Conservation (phyloP, 2,797 vertebrate genomes). For the Parotocinclus haroldoi region DNA sequence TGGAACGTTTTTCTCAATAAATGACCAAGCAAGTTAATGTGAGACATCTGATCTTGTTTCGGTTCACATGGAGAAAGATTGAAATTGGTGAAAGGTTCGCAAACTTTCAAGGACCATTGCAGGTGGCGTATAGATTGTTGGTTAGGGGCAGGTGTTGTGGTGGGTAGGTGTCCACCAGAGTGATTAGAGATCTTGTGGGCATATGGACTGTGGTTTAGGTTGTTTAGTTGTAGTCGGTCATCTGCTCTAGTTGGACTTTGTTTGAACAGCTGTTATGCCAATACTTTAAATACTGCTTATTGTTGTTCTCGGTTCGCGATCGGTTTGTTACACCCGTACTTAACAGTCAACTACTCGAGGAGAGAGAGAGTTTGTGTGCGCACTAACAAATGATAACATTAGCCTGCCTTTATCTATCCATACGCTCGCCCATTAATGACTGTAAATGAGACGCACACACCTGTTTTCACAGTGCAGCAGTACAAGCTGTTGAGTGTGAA, state of each 20-base stretch:
- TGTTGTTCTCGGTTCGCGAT: background rate
- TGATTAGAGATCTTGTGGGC: background rate
- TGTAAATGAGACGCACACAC: slow-evolving; percentile 59
- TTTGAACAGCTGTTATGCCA: slow-evolving; percentile 1
- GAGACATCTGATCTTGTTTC: too few species aligned
- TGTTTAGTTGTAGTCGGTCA: slow-evolving; percentile 48
- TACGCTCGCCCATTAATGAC: slow-evolving; percentile 51
- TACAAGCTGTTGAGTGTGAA: slow-evolving; percentile 64
- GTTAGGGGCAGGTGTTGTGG: too few species aligned
- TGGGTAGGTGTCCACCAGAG: too few species aligned
- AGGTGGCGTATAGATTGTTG: too few species aligned
- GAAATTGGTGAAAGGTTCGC: too few species aligned
- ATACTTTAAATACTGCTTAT: background rate
- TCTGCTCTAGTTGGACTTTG: too few species aligned
- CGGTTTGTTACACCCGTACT: background rate
- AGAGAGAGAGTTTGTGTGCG: background rate
- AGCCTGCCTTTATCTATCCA: slow-evolving; percentile 44
- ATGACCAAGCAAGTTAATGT: too few species aligned
- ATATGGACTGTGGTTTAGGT: slow-evolving; percentile 23
- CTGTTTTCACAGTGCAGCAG: slow-evolving; percentile 53
- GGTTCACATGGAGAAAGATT: too few species aligned
- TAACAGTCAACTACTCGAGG: background rate
- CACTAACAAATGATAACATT: slow-evolving; percentile 28
- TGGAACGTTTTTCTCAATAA: too few species aligned
- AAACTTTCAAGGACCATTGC: too few species aligned